Base-by-base conservation (phyloP, 2,113 vertebrate genomes). In the Coreoperca whiteheadi region DNA sequence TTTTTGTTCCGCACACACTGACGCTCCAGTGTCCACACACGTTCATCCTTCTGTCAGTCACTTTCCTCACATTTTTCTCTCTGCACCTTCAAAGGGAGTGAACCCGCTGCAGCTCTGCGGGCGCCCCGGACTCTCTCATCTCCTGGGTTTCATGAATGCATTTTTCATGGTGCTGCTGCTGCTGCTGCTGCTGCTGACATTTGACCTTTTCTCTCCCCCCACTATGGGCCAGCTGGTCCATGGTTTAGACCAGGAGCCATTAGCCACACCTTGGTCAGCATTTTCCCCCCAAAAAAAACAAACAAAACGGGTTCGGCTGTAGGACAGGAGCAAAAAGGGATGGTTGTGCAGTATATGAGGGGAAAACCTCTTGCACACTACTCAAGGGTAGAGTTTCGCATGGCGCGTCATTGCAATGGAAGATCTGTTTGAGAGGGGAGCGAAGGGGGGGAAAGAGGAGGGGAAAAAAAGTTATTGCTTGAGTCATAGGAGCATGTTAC, bases 121-220 rank as follows among this genome's bases (percentile, higher is more conserved):
- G 56, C 6, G 39, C 61, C 67, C 8, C 4, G 0, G 43, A 50
- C 65, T 60, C 67, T 39, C 39, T 60, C 67, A 15, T 46, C 77
- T 60, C 57, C 69, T 25, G 53, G 32, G 78, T 69, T 69, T 83
- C 46, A 71, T 81, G 81, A 14, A 67, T 89, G 70, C 69, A 87
- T 91, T 87, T 87, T 88, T 92, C 67, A 89, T 76, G 75, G 59
- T 30, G 57, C 66, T 7, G 34, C 71, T 59, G 43, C n/a, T 72
- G 71, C 66, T 7, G 34, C 71, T 30, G 57, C 66, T 7, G 34
- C 71, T 59, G 43, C n/a, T 72, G 71, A 79, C 75, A 60, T 57
- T 50, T 72, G 59, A 51, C 25, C 70, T 61, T 25, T 65, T 76
- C 43, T 51, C 48, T 74, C n/a, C 28, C 20, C 8, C 9, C 59